Evolutionary conservation across 1,140 invertebrate genomes (phyloP), one percentile per base, ranked within the genome.

Genomic region (Hirudo medicinalis): DNA sequence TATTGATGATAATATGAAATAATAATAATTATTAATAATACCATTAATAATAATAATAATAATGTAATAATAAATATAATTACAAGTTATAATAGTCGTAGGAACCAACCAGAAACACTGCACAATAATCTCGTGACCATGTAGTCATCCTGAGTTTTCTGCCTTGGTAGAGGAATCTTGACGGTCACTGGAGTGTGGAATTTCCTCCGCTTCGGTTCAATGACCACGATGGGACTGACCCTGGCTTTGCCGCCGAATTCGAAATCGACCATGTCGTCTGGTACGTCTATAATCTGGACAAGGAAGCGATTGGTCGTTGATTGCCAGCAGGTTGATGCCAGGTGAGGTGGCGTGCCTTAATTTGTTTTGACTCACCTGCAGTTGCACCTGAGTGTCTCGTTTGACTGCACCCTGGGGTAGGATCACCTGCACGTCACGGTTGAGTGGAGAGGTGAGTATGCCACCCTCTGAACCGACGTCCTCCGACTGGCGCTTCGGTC

Each of bases 131-230:
- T 36, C 22, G 70, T 40, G 54, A 22, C 71, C 11, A 70, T 40
- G 19, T 29, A 54, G 5, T 43, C n/a, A 20, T 54, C 68, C 3
- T 29, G 9, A 71, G 27, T 53, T 27, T 27, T 71, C 53, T 36
- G 53, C 40, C 92, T 88, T 3, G 94, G 94, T 19, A 94, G 89
- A 11, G 94, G 94, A 85, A 97, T 94, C 72, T 92, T 96, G 72
- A 97, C 83, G 43, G 92, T 95, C 72, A 97, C 97, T 0, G 92
- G 91, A 83, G 96, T 96, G 81, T 97, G 94, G 86, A 97, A 97
- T 82, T 97, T 97, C 68, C 94, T 84, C 77, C 94, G 85, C 73
- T 94, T 85, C 11, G 94, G 94, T 83, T 97, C 94, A 67, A 97
- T 92, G 8, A 94, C 97, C 53, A 97, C 93, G 63, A 97, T 94